Evolutionary conservation across 2,797 vertebrate genomes (phyloP).

Genomic region (Halcyon chelicuti): DNA sequence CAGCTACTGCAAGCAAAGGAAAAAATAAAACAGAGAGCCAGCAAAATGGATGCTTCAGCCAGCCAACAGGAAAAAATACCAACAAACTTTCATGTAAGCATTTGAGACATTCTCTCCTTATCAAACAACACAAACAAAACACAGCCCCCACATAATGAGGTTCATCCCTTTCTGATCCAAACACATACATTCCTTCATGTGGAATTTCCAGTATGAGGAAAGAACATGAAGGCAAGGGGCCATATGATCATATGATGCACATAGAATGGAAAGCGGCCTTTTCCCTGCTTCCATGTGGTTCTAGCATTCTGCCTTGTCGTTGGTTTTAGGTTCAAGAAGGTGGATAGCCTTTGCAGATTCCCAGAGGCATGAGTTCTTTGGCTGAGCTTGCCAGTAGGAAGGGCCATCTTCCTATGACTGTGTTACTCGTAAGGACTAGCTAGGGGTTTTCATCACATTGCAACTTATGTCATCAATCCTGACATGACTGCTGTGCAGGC

Average conservation of each 20-base stretch:
- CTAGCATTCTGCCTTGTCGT: not conserved
- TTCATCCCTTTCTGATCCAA: not conserved
- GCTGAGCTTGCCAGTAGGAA: not conserved
- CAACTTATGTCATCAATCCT: not conserved
- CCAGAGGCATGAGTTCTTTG: not conserved
- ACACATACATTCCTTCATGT: not conserved
- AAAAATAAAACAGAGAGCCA: not conserved
- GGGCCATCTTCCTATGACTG: not conserved
- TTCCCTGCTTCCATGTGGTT: not conserved
- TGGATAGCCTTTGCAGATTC: not conserved
- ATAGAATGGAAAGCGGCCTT: not conserved
- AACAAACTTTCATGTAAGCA: not conserved
- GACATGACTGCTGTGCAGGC: not conserved
- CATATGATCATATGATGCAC: no score
- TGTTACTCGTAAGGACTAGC: not conserved
- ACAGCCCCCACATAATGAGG: not conserved
- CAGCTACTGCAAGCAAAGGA: not conserved
- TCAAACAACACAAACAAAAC: not conserved
- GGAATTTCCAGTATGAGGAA: not conserved
- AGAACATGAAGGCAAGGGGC: rapidly evolving
- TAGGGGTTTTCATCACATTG: not conserved
- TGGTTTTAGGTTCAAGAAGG: not conserved
- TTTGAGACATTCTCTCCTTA: not conserved
- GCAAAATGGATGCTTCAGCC: not conserved
- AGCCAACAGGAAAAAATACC: not conserved